Percentiles rank a stretch among this genome's conserved stretches.
Evolutionary conservation across 2,113 vertebrate species (phyloP).

Genomic region (Lynx canadensis): DNA sequence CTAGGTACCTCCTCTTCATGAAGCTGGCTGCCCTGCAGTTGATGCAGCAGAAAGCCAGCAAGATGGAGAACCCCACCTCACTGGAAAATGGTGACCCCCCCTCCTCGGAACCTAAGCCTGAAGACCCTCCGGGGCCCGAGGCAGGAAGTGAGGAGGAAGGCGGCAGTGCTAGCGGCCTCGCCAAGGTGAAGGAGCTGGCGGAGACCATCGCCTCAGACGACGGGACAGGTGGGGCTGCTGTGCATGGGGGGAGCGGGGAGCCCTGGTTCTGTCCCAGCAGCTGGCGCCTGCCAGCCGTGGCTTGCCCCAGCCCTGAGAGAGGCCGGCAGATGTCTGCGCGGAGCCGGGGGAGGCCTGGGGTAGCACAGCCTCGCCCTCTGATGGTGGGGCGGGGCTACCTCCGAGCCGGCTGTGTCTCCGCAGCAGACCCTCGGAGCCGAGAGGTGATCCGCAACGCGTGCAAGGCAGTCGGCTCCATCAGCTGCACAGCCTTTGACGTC

Average conservation of each 20-base stretch:
- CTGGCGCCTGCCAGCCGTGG: neutral
- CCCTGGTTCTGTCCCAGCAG: neutral
- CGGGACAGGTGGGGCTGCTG: conserved; percentile 87
- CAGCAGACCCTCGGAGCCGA: conserved; percentile 93
- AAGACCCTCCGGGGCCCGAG: conserved; percentile 81
- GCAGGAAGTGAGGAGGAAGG: conserved; percentile 88
- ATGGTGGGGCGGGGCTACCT: neutral
- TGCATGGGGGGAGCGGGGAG: neutral
- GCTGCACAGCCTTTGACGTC: conserved; percentile 95
- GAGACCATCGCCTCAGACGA: conserved; percentile 95
- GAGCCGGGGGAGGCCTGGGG: neutral
- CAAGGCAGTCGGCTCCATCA: conserved; percentile 97
- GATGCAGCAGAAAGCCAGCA: conserved; percentile 97
- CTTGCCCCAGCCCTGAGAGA: neutral
- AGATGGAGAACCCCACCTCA: conserved; percentile 80
- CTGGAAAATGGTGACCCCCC: conserved; percentile 83
- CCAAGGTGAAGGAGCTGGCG: conserved; percentile 96
- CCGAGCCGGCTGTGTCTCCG: neutral
- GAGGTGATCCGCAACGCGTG: conserved; percentile 97
- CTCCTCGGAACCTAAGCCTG: conserved; percentile 84
- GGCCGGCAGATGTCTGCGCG: neutral
- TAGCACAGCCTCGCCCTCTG: neutral
- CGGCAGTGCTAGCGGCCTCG: conserved; percentile 86
- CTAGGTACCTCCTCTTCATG: conserved; percentile 98
- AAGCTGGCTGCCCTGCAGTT: conserved; percentile 98